Evolutionary conservation across 2,797 vertebrate species (phyloP).

Genomic region (Chiloscyllium punctatum): DNA sequence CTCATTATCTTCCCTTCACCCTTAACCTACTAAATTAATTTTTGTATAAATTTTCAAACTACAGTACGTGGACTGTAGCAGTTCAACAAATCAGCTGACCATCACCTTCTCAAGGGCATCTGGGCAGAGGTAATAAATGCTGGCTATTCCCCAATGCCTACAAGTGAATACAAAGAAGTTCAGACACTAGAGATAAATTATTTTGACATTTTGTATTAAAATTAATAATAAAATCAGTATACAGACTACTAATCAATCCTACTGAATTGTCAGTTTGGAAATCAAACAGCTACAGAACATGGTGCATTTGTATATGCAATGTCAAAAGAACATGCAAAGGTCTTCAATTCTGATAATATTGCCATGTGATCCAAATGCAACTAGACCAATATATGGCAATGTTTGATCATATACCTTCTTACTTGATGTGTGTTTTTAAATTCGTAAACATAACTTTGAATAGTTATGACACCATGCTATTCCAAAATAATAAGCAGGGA

Average conservation of each 20-base stretch:
- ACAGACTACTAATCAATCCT: neutral
- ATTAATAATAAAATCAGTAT: neutral
- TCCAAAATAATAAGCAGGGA: neutral
- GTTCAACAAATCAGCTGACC: too few relatives aligned
- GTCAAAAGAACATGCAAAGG: neutral
- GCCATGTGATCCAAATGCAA: neutral
- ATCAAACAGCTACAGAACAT: neutral
- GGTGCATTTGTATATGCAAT: neutral
- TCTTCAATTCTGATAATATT: neutral
- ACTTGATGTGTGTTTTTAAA: neutral
- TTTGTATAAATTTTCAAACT: neutral
- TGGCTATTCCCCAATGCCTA: too few relatives aligned
- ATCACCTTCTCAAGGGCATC: too few relatives aligned
- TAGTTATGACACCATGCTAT: neutral
- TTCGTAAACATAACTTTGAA: neutral
- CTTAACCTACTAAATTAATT: neutral
- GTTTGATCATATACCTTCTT: too few relatives aligned
- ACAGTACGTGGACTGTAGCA: too few relatives aligned
- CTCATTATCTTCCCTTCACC: neutral
- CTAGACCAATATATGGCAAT: slow-evolving; percentile 6
- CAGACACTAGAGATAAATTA: neutral
- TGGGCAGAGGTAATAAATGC: too few relatives aligned
- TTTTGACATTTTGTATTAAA: neutral
- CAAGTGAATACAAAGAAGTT: neutral
- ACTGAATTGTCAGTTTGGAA: neutral